phyloP scores from a whole-genome alignment of 1,140 invertebrate genomes.

The Papilio dardanus region DNA sequence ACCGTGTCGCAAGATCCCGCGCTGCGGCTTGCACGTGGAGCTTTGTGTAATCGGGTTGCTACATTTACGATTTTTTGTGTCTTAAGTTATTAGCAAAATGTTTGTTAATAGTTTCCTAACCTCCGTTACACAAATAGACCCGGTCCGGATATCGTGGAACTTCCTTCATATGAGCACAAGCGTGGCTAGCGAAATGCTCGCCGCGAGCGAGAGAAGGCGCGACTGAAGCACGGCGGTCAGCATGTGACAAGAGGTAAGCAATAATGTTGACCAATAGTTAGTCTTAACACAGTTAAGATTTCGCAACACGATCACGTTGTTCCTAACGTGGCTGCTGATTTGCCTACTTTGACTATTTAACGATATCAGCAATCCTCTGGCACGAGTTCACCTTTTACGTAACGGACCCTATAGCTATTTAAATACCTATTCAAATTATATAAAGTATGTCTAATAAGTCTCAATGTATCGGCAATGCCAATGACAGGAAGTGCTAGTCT shows the following conservation, averaged over 20 bases:
- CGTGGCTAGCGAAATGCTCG: neutral
- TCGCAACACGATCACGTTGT: conserved; percentile 66
- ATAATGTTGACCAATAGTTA: conserved; percentile 41
- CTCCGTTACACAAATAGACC: conserved; percentile 58
- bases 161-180: conserved; percentile 50
- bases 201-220: neutral
- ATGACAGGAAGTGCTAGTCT: conserved; percentile 64
- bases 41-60: conserved; percentile 72
- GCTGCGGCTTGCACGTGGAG: conserved; percentile 68
- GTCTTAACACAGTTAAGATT: conserved; percentile 57
- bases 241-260: conserved; percentile 44
- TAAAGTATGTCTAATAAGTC: conserved; percentile 22
- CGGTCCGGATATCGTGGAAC: conserved; percentile 60
- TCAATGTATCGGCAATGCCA: conserved; percentile 28
- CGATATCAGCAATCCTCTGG: conserved; percentile 44
- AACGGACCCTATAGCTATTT: conserved; percentile 39
- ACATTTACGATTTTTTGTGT: conserved; percentile 65
- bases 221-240: conserved; percentile 42
- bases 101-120: conserved; percentile 59
- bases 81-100: conserved; percentile 56
- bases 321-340: conserved; percentile 49
- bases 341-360: conserved; percentile 43
- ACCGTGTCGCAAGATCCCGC: conserved; percentile 70
- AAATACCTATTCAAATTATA: conserved; percentile 43
- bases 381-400: conserved; percentile 54